Conservation (phyloP, 2,888 invertebrate genomes). For the Pyrrhosoma nymphula region DNA sequence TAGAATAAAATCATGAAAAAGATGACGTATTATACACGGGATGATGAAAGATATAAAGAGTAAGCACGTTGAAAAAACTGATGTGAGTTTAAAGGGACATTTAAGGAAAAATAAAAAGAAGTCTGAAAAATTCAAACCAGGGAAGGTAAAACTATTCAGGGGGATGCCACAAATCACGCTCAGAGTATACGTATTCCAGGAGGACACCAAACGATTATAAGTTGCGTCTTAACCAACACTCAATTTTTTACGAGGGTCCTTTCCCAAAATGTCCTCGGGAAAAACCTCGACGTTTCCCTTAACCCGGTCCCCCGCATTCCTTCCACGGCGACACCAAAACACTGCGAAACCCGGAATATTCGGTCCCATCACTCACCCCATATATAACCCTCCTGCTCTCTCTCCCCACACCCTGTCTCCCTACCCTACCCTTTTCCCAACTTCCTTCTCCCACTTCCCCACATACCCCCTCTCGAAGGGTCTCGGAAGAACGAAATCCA, state of each 20-base stretch:
- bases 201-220: conserved; percentile 16
- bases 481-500: not conserved
- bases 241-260: conserved; percentile 11
- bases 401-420: not conserved
- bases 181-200: not conserved
- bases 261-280: too few relatives aligned
- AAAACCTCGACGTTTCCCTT: not conserved
- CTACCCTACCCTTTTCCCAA: not conserved
- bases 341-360: conserved; percentile 51
- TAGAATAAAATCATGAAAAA: too few relatives aligned
- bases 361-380: conserved; percentile 57
- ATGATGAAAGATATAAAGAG: too few relatives aligned
- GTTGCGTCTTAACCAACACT: conserved; percentile 32
- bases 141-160: not conserved
- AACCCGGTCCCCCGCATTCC: conserved; percentile 22
- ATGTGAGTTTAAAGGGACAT: not conserved
- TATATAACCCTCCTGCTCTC: not conserved
- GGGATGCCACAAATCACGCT: not conserved
- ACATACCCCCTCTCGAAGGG: not conserved
- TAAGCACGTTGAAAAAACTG: too few relatives aligned
- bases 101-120: not conserved
- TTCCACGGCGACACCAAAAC: not conserved
- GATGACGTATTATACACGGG: too few relatives aligned
- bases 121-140: not conserved
- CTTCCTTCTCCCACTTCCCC: not conserved